Evolutionary conservation across 2,797 vertebrate species (phyloP), one percentile per base, ranked within the genome.

Genomic region (Antennarius maculatus): DNA sequence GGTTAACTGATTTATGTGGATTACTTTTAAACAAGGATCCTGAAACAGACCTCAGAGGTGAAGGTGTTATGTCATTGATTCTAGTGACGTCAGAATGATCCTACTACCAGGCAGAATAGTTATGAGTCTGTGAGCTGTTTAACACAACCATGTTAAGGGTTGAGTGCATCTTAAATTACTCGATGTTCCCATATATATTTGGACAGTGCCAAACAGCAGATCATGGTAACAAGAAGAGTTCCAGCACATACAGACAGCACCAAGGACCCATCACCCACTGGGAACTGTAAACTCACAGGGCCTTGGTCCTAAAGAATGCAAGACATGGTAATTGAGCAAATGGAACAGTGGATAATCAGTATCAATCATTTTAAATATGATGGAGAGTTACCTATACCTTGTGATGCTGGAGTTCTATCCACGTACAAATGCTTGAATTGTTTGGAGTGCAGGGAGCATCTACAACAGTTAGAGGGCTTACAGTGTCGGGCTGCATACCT

Each of bases 241-340:
- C 91, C 82, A 0, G 71, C 84, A 47, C 95, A 96, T 16, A 98
- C 95, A 2, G 88, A 73, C n/a, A 42, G 28, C 53, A 73, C 66
- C 18, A 95, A 84, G n/a, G 93, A 88, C 23, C 84, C 92, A 17
- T 95, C 93, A 11, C 96, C 97, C 48, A 97, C 95, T 14, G 97
- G 97, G 71, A 98, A 61, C 61, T 89, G 90, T 7, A 98, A 70
- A 51, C 73, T 71, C 18, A 42, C 1, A 2, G 76, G 77, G 46
- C 86, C 76, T 7, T 10, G 53, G 7, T 66, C 78, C 92, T 92
- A 11, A 27, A 62, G 13, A 52, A 75, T 2, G 72, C 4, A 72
- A 71, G 0, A 69, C 15, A n/a, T 41, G 15, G 9, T 79, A 34
- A 34, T 55, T 60, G 0, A 61, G 6, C 0, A 49, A 41, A 51